Percentiles rank a stretch among this genome's conserved stretches.
phyloP scores from a whole-genome alignment of 2,888 invertebrate genomes.

The Petrolisthes manimaculis region DNA sequence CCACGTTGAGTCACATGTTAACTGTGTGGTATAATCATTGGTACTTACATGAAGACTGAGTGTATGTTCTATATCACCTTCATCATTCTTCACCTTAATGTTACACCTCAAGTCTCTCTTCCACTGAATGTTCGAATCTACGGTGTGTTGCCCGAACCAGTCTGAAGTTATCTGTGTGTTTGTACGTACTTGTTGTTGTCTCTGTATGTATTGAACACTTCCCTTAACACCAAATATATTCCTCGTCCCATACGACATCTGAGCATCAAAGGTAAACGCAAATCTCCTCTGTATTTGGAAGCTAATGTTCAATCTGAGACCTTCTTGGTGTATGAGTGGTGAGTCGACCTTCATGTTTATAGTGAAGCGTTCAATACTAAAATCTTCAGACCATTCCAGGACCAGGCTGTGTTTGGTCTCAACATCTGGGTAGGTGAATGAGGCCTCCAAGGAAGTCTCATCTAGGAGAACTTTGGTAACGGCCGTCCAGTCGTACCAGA shows the following conservation, averaged over 20 bases:
- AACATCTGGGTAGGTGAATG: constrained; percentile 28
- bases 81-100: background rate
- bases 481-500: constrained; percentile 19
- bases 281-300: constrained; percentile 27
- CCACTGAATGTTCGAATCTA: constrained; percentile 35
- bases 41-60: constrained; percentile 17
- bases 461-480: background rate
- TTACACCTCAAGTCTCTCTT: constrained; percentile 28
- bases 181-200: constrained; percentile 1
- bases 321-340: constrained; percentile 23
- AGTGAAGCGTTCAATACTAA: constrained; percentile 33
- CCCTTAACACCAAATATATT: background rate
- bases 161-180: constrained; percentile 22
- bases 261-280: constrained; percentile 17
- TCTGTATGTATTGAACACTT: constrained; percentile 30
- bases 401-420: constrained; percentile 15
- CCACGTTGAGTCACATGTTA: constrained; percentile 34
- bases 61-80: constrained; percentile 6
- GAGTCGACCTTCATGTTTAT: constrained; percentile 2
- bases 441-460: background rate
- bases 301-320: background rate
- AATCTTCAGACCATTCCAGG: constrained; percentile 28
- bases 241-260: constrained; percentile 17
- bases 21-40: constrained; percentile 12
- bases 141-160: constrained; percentile 34